These are phyloP conservation scores for Urocynchramus pylzowi DNA, from an alignment of 2,113 vertebrate species.

Conservation along the genomic window DNA sequence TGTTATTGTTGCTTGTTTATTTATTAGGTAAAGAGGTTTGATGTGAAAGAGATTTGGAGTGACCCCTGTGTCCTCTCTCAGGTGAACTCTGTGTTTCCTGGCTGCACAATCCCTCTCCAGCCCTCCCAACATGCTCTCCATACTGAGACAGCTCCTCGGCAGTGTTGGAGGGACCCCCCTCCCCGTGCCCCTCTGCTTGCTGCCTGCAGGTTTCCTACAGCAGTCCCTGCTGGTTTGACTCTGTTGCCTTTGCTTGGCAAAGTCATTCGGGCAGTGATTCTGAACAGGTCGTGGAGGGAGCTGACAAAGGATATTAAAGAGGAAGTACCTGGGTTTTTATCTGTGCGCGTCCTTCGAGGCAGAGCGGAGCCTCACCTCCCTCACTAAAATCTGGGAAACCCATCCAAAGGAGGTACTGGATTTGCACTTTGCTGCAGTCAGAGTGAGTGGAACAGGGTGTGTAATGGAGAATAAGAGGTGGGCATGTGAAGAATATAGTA, in stretches of 20 bases:
- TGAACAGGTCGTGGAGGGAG: constrained; percentile 16
- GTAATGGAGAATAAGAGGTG: background rate
- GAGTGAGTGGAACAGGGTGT: background rate
- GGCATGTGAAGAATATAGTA: background rate
- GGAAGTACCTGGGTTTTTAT: background rate
- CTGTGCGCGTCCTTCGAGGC: background rate
- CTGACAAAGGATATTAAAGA: constrained; percentile 8
- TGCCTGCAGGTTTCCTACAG: background rate
- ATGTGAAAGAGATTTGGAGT: background rate
- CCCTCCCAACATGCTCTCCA: background rate
- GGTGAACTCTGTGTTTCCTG: background rate
- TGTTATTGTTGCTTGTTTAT: background rate
- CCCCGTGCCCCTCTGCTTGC: background rate
- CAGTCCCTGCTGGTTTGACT: constrained; percentile 7
- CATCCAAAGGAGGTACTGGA: background rate
- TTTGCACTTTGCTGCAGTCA: background rate
- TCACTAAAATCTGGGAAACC: background rate
- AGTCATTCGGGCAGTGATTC: constrained; percentile 41
- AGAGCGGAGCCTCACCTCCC: background rate
- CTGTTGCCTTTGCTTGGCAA: constrained; percentile 31
- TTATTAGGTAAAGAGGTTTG: constrained; percentile 2
- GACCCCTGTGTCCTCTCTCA: background rate
- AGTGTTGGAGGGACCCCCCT: background rate
- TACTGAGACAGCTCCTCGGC: background rate
- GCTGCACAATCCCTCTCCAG: background rate